Evolutionary conservation across 2,113 vertebrate genomes (phyloP).

Genomic region (Athene noctua): DNA sequence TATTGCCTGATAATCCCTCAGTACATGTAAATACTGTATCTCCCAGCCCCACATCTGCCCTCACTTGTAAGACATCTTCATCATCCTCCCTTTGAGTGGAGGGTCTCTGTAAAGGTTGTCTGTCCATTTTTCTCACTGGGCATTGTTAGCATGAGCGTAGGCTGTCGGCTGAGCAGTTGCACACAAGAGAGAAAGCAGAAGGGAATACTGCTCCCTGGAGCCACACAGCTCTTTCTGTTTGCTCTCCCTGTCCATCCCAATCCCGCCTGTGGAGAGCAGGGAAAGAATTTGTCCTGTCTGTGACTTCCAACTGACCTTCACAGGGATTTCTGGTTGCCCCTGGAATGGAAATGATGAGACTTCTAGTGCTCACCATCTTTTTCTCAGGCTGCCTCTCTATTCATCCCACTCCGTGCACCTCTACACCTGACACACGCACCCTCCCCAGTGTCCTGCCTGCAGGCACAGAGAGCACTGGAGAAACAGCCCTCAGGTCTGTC

Average conservation of each 20-base stretch:
- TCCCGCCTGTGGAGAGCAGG: neutral
- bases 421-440: neutral
- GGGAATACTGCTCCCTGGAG: neutral
- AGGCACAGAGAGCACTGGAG: neutral
- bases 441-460: neutral
- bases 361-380: neutral
- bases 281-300: neutral
- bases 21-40: neutral
- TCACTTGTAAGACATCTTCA: neutral
- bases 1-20: neutral
- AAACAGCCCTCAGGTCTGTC: neutral
- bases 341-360: neutral
- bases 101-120: neutral
- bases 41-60: neutral
- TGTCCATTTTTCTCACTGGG: neutral
- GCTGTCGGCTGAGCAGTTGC: neutral
- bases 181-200: neutral
- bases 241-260: neutral
- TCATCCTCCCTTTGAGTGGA: neutral
- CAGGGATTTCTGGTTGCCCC: neutral
- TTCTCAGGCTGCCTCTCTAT: neutral
- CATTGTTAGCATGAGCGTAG: neutral
- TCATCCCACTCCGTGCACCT: neutral
- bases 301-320: neutral
- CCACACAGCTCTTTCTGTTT: neutral